Percentiles rank a stretch among this genome's conserved stretches.
Conservation (phyloP, 2,888 invertebrate species). For the Scaptomyza polygonia region DNA sequence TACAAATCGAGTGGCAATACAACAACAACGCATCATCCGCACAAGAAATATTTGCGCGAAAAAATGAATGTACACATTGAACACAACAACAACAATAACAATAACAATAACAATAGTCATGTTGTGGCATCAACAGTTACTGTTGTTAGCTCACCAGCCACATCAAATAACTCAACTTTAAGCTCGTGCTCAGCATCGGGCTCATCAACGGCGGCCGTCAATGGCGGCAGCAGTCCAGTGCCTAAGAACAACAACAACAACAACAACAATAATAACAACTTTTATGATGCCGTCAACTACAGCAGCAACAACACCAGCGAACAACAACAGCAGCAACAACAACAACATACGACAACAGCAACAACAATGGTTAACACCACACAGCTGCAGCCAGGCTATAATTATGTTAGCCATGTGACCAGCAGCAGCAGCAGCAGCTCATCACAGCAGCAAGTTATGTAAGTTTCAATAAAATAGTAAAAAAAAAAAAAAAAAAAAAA, state of each 20-base stretch:
- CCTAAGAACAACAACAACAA: constrained; percentile 51
- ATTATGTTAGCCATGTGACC: constrained; percentile 60
- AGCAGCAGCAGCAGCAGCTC: constrained; percentile 10
- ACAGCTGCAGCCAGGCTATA: constrained; percentile 58
- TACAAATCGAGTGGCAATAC: constrained; percentile 60
- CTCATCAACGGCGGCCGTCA: constrained; percentile 81
- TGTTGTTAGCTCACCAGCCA: constrained; percentile 82
- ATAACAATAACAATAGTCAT: constrained; percentile 40
- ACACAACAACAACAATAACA: constrained; percentile 62
- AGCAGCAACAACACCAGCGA: constrained; percentile 24
- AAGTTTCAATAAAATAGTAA: constrained; percentile 34
- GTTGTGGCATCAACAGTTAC: constrained; percentile 76
- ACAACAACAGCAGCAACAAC: constrained; percentile 25
- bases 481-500: no score
- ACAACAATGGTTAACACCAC: constrained; percentile 46
- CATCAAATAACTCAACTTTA: constrained; percentile 79
- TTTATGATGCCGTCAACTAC: constrained; percentile 68
- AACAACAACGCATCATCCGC: constrained; percentile 83
- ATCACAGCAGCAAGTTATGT: constrained; percentile 71
- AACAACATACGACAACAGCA: constrained; percentile 14
- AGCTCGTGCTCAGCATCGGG: constrained; percentile 57
- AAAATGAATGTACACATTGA: constrained; percentile 84
- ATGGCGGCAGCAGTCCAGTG: constrained; percentile 80
- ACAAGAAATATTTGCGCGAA: constrained; percentile 84
- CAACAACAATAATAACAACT: constrained; percentile 1